phyloP scores from a whole-genome alignment of 2,888 invertebrate genomes.

The Dimorphilus gyrociliatus region DNA sequence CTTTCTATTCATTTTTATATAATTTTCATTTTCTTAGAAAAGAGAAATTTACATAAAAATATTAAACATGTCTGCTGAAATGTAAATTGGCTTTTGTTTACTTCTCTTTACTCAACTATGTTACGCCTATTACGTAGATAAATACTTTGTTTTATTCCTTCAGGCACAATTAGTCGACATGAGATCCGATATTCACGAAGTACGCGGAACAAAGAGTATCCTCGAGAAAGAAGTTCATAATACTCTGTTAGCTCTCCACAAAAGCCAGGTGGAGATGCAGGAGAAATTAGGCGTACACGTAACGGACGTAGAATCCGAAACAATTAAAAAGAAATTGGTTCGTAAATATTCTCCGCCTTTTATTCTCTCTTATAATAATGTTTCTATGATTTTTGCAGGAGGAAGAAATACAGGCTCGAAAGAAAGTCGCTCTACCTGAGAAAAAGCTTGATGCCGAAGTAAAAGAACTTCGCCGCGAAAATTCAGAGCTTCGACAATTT shows the following conservation, averaged over 20 bases:
- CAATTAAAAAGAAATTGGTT: slow-evolving; percentile 42
- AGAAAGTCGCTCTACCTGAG: slow-evolving; percentile 34
- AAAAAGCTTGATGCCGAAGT: slow-evolving; percentile 39
- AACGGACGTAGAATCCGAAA: slow-evolving; percentile 40
- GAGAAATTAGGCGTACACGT: slow-evolving; percentile 28
- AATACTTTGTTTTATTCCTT: no score
- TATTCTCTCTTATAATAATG: no score
- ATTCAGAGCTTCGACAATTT: slow-evolving; percentile 52
- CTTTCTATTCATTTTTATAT: no score
- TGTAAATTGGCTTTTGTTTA: no score
- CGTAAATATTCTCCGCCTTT: no score
- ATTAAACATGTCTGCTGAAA: no score
- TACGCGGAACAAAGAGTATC: slow-evolving; percentile 46
- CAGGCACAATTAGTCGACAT: slow-evolving; percentile 62
- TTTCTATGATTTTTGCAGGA: slow-evolving; percentile 29
- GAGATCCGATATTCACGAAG: slow-evolving; percentile 55
- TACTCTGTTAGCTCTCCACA: slow-evolving; percentile 47
- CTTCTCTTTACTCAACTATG: no score
- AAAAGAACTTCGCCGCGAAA: slow-evolving; percentile 47
- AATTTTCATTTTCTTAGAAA: no score
- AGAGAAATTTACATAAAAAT: no score
- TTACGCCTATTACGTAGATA: no score
- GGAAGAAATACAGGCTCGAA: slow-evolving; percentile 36
- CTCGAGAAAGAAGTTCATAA: slow-evolving; percentile 49
- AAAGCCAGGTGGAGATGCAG: slow-evolving; percentile 44